phyloP scores from a whole-genome alignment of 1,140 invertebrate genomes.

The Pseudobourletiella spinata region DNA sequence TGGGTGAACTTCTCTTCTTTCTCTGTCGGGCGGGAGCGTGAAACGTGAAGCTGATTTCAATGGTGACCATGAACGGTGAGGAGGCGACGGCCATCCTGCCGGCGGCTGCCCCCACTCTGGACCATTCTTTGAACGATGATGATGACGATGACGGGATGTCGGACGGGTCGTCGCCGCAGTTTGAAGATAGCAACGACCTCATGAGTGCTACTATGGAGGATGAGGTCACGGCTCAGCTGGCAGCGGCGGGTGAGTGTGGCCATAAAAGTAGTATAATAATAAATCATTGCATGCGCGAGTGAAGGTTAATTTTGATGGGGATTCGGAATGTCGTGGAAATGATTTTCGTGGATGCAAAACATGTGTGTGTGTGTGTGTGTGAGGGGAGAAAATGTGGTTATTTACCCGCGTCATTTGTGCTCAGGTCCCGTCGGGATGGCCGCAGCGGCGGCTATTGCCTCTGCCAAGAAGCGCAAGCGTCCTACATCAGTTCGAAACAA shows the following conservation, averaged over 20 bases:
- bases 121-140: slow-evolving; percentile 35
- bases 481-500: slow-evolving; percentile 96
- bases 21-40: neutral
- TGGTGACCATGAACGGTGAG: slow-evolving; percentile 35
- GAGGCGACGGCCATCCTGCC: slow-evolving; percentile 26
- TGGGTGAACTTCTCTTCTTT: neutral
- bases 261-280: too few species aligned
- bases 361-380: too few species aligned
- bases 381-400: neutral
- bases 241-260: slow-evolving; percentile 64
- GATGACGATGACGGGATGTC: slow-evolving; percentile 47
- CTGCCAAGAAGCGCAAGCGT: slow-evolving; percentile 87
- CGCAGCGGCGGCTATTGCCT: slow-evolving; percentile 91
- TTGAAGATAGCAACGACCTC: slow-evolving; percentile 63
- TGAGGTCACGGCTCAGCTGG: slow-evolving; percentile 89
- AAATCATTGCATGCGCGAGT: too few species aligned
- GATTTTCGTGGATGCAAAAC: neutral
- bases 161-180: slow-evolving; percentile 57
- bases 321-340: neutral
- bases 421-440: slow-evolving; percentile 91
- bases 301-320: too few species aligned
- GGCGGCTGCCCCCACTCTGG: slow-evolving; percentile 15
- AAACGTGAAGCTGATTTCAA: slow-evolving; percentile 1
- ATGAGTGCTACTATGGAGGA: slow-evolving; percentile 73
- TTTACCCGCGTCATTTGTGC: slow-evolving; percentile 17